Evolutionary conservation across 2,797 vertebrate genomes (phyloP).

Genomic region (Echiichthys vipera): DNA sequence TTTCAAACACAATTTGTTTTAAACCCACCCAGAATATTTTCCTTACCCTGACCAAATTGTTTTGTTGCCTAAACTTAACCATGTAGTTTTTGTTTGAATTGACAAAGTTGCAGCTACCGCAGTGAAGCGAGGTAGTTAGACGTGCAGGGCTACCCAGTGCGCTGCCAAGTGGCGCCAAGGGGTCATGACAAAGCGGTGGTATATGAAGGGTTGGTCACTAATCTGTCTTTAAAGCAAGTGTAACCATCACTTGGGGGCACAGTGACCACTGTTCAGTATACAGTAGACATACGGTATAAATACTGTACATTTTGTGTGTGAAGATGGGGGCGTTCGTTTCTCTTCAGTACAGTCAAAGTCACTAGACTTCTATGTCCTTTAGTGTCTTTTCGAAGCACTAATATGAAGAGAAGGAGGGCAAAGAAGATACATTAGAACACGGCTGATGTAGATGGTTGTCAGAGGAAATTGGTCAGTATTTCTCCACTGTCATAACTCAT

Average conservation of each 20-base stretch:
- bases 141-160: too few relatives aligned
- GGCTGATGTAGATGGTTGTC: slow-evolving; percentile 53
- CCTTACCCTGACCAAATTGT: too few relatives aligned
- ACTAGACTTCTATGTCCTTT: not conserved
- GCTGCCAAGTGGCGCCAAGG: too few relatives aligned
- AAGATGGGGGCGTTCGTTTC: not conserved
- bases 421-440: slow-evolving; percentile 25
- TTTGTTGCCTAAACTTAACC: too few relatives aligned
- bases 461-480: slow-evolving; percentile 64
- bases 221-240: not conserved
- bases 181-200: too few relatives aligned
- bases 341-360: not conserved
- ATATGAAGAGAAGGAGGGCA: not conserved
- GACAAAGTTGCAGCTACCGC: too few relatives aligned
- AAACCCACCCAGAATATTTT: too few relatives aligned
- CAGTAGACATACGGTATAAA: too few relatives aligned
- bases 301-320: not conserved
- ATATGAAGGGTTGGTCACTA: too few relatives aligned
- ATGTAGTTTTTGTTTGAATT: too few relatives aligned
- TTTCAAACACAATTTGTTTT: too few relatives aligned
- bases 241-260: not conserved
- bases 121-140: too few relatives aligned
- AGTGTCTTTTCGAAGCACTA: not conserved
- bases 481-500: slow-evolving; percentile 53
- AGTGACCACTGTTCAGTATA: not conserved